Conservation (phyloP, 1,140 invertebrate genomes). For the Himalopsyche phryganea region DNA sequence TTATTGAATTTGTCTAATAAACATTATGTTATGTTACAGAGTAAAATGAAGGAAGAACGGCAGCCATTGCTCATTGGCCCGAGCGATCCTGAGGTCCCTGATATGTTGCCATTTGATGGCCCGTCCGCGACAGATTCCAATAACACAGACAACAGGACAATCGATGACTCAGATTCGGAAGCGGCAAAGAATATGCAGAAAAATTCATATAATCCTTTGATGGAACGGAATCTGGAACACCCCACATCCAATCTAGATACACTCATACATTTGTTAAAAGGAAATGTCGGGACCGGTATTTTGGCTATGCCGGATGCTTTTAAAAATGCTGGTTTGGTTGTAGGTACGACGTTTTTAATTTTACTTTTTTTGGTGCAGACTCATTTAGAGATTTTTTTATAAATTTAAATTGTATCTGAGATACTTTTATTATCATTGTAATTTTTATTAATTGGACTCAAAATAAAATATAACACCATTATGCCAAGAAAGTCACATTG, state of each 20-base stretch:
- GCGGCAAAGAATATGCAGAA: constrained; percentile 28
- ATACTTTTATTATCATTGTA: too few relatives aligned
- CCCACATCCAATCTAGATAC: constrained; percentile 80
- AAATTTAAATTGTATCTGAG: too few relatives aligned
- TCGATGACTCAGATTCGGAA: constrained; percentile 17
- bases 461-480: too few relatives aligned
- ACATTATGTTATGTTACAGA: constrained; percentile 13
- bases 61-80: constrained; percentile 29
- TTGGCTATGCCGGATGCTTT: constrained; percentile 84
- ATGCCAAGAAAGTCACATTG: too few relatives aligned
- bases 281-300: constrained; percentile 82
- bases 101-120: constrained; percentile 18
- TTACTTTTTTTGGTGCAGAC: too few relatives aligned
- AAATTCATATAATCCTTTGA: constrained; percentile 58
- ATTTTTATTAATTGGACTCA: too few relatives aligned
- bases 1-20: too few relatives aligned
- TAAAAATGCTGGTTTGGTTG: constrained; percentile 72
- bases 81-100: constrained; percentile 18
- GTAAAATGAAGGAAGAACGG: constrained; percentile 33
- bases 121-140: neutral
- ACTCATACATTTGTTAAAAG: constrained; percentile 75
- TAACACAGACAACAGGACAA: constrained; percentile 2
- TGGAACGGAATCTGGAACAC: constrained; percentile 65
- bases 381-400: too few relatives aligned
- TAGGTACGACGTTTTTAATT: constrained; percentile 58